These are phyloP conservation scores for Punctoribates punctum DNA, from an alignment of 2,888 invertebrate species.

Conservation along the genomic window DNA sequence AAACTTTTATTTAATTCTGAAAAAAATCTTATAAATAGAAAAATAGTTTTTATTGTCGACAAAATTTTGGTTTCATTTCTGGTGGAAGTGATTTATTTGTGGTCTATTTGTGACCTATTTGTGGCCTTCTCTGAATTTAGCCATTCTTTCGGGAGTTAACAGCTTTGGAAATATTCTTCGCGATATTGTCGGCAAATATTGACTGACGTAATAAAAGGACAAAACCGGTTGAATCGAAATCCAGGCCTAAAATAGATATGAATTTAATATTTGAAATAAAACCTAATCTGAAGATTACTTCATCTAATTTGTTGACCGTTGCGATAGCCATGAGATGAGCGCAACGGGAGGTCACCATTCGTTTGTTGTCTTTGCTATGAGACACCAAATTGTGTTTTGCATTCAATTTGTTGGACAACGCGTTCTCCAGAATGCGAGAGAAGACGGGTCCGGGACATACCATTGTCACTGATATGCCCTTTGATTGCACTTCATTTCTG, in stretches of 20 bases:
- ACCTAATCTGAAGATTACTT: too few species aligned
- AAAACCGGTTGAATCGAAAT: constrained; percentile 65
- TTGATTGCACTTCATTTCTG: constrained; percentile 59
- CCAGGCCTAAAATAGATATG: too few species aligned
- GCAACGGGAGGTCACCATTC: constrained; percentile 58
- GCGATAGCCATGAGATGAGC: constrained; percentile 57
- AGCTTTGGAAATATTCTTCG: too few species aligned
- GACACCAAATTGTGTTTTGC: constrained; percentile 52
- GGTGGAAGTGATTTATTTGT: too few species aligned
- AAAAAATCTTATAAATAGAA: too few species aligned
- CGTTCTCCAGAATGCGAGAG: constrained; percentile 65
- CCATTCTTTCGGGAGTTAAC: too few species aligned
- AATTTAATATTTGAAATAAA: too few species aligned
- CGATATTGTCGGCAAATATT: constrained; percentile 56
- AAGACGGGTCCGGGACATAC: constrained; percentile 74
- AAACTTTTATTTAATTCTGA: too few species aligned
- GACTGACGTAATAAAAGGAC: constrained; percentile 60
- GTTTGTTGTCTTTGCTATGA: background rate
- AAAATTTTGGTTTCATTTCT: too few species aligned
- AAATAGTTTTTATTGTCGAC: too few species aligned
- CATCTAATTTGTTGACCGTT: constrained; percentile 58
- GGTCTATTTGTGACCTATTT: too few species aligned
- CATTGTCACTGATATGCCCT: constrained; percentile 61
- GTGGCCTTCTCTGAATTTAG: too few species aligned
- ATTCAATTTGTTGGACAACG: constrained; percentile 64